A percentile compares a stretch with the other conserved stretches of the same genome.
Conservation (phyloP, 2,888 invertebrate genomes). For the Hypomecis punctinalis region DNA sequence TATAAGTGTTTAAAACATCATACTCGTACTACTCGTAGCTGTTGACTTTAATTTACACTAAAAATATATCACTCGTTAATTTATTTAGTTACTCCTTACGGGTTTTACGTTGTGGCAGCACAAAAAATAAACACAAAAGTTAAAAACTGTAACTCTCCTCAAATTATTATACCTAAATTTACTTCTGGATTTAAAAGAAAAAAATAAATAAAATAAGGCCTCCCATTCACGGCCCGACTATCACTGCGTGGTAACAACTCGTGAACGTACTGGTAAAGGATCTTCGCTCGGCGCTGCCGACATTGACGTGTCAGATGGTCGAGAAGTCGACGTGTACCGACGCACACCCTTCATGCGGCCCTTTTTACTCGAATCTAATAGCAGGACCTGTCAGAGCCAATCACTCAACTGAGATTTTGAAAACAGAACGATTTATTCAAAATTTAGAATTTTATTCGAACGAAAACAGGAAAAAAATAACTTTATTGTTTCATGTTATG, state of each 20-base stretch:
- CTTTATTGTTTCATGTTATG: background rate
- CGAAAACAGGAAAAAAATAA: too few species aligned
- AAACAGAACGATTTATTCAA: slow-evolving; percentile 6
- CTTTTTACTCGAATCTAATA: slow-evolving; percentile 83
- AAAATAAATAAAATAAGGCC: slow-evolving; percentile 40
- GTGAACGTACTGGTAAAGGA: slow-evolving; percentile 79
- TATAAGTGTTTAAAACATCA: background rate
- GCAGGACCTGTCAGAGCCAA: slow-evolving; percentile 83
- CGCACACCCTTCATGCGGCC: slow-evolving; percentile 70
- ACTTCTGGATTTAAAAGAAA: too few species aligned
- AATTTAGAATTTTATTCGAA: background rate
- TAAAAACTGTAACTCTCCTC: too few species aligned
- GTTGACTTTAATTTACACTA: background rate
- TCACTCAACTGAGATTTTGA: slow-evolving; percentile 59
- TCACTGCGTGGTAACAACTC: slow-evolving; percentile 77
- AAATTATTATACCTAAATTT: too few species aligned
- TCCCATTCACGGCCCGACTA: slow-evolving; percentile 46
- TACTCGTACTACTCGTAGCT: too few species aligned
- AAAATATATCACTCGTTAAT: too few species aligned
- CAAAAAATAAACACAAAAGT: too few species aligned
- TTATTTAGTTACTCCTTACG: too few species aligned
- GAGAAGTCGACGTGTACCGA: slow-evolving; percentile 78
- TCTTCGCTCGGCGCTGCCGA: slow-evolving; percentile 82
- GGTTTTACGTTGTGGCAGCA: too few species aligned
- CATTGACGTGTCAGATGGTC: slow-evolving; percentile 80